Base-by-base conservation (phyloP, 92 coral and sea anemone species). In the Siderastrea siderea region DNA sequence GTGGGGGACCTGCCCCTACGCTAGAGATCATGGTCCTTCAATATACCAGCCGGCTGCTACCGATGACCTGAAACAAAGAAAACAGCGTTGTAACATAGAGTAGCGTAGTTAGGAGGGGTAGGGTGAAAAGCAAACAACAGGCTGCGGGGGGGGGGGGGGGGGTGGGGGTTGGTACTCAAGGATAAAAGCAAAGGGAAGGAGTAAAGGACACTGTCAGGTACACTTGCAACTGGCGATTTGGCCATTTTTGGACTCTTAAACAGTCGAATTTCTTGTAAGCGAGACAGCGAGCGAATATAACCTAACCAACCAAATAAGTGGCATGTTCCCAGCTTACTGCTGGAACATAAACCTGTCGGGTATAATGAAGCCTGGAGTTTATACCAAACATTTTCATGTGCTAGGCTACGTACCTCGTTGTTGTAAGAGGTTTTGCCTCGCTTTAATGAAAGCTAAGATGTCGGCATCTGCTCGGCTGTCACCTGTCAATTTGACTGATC, bases 381-480 rank as follows among this genome's bases (percentile, higher is more conserved):
- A 64, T 16, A 13, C 47, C 9, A 74, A 74, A 26, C 10, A 16
- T 8, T 16, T 10, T 45, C 3, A 2, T 0, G 50, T 59, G 10
- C n/a, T 6, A 77, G 8, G 57, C 46, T 47, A 44, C 85, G 3
- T 52, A 95, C 99, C 99, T 94, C 88, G 77, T 68, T 95, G 97
- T n/a, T 95, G 98, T 46, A 97, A 78, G 44, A 97, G 79, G 68
- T 91, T 95, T 83, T 97, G 98, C 82, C 99, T 89, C 26, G 98
- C 99, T 88, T 88, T 86, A 81, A 97, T 97, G 60, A 97, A 97
- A 11, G 98, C 99, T 82, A 90, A 63, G 82, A 97, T 97, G 84
- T 97, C 99, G 52, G 95, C 97, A 85, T 97, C 98, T 8, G 97
- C 96, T 75, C 92, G 95, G 71, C 91, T 96, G 83, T 97, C 98